Evolutionary conservation across 2,113 vertebrate genomes (phyloP).

Genomic region (Euleptes europaea): DNA sequence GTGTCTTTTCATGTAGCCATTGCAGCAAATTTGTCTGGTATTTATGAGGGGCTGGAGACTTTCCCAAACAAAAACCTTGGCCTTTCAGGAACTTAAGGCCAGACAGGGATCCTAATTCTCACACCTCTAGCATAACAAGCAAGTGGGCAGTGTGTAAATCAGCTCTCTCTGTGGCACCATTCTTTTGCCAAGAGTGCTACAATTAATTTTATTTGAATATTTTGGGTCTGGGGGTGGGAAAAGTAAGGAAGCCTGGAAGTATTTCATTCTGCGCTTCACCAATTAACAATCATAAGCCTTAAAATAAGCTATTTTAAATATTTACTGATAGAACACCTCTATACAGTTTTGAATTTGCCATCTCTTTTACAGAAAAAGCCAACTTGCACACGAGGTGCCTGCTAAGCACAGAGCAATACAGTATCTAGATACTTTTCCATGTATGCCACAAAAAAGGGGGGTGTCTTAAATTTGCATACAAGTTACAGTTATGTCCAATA

Average conservation of each 20-base stretch:
- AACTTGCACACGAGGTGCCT: background rate
- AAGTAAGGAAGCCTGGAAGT: background rate
- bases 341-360: background rate
- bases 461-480: too few species aligned
- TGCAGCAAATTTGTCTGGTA: slow-evolving; percentile 5
- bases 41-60: slow-evolving; percentile 4
- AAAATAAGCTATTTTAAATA: too few species aligned
- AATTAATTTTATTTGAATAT: background rate
- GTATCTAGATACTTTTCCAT: too few species aligned
- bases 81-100: background rate
- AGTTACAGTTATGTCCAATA: too few species aligned
- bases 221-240: background rate
- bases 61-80: background rate
- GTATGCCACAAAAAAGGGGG: too few species aligned
- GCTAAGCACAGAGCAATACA: background rate
- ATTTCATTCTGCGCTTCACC: background rate
- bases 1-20: slow-evolving; percentile 17
- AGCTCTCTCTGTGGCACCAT: background rate
- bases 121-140: background rate
- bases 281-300: background rate
- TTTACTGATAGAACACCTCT: background rate
- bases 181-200: background rate
- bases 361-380: too few species aligned
- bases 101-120: background rate
- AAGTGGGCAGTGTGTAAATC: background rate